Evolutionary conservation across 2,797 vertebrate species (phyloP).

Genomic region (Anolis apletophallus): DNA sequence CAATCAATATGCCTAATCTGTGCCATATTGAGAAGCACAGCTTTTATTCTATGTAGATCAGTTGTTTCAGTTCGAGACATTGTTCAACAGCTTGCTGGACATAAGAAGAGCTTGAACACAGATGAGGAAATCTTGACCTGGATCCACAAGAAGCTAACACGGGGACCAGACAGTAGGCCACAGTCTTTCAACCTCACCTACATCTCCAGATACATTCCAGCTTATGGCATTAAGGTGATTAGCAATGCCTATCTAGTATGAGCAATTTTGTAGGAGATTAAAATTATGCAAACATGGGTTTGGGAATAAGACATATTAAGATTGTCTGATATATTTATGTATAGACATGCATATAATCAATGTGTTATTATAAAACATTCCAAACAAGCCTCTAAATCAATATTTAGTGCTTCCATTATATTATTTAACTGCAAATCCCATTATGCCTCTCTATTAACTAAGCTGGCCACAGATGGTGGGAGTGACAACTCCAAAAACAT

Average conservation of each 20-base stretch:
- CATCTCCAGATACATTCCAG: constrained; percentile 1
- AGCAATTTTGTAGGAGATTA: background rate
- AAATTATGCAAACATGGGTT: background rate
- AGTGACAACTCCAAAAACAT: background rate
- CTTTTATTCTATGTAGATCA: constrained; percentile 39
- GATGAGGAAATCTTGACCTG: constrained; percentile 45
- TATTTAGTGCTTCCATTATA: too few relatives aligned
- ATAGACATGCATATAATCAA: background rate
- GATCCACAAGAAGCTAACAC: constrained; percentile 48
- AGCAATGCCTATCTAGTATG: background rate
- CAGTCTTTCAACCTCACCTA: constrained; percentile 6
- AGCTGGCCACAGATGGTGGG: too few relatives aligned
- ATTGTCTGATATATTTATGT: background rate
- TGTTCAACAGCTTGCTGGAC: constrained; percentile 37
- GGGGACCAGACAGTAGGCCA: constrained; percentile 19
- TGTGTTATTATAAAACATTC: background rate
- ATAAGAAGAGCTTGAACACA: background rate
- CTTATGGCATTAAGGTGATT: constrained; percentile 49
- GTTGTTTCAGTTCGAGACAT: constrained; percentile 59
- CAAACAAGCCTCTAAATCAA: background rate
- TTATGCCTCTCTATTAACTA: too few relatives aligned
- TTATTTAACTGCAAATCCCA: too few relatives aligned
- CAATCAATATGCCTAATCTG: background rate
- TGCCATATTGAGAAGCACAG: background rate
- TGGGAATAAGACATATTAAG: background rate